Percentiles rank a stretch among this genome's conserved stretches.
These are phyloP conservation scores for Oreonectes daqikongensis DNA, from an alignment of 2,797 vertebrate species.

Conservation along the genomic window DNA sequence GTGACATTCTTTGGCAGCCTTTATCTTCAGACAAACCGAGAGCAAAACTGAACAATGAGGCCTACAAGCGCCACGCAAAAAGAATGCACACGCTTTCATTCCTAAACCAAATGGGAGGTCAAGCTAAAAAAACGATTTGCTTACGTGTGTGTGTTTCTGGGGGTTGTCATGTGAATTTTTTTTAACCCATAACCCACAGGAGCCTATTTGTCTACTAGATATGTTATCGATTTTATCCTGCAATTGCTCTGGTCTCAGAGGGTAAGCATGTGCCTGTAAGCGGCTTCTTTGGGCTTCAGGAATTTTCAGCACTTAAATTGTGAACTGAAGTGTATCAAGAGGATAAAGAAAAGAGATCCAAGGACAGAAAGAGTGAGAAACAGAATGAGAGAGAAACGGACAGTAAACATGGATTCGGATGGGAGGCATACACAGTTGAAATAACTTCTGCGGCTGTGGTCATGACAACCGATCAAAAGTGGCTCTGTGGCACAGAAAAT, in stretches of 20 bases:
- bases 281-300: slow-evolving; percentile 22
- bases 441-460: slow-evolving; percentile 2
- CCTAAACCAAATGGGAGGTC: slow-evolving; percentile 30
- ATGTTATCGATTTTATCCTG: slow-evolving; percentile 60
- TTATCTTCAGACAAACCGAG: slow-evolving; percentile 49
- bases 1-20: slow-evolving; percentile 44
- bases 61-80: slow-evolving; percentile 1
- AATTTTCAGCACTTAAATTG: slow-evolving; percentile 55
- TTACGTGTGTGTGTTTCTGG: not conserved
- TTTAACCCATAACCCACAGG: slow-evolving; percentile 27
- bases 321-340: slow-evolving; percentile 48
- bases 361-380: slow-evolving; percentile 32
- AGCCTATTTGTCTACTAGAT: slow-evolving; percentile 39
- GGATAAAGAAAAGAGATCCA: slow-evolving; percentile 36
- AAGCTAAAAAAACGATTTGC: not conserved
- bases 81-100: slow-evolving; percentile 15
- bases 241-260: slow-evolving; percentile 40
- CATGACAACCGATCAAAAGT: slow-evolving; percentile 13
- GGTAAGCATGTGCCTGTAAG: slow-evolving; percentile 29
- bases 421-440: slow-evolving; percentile 24
- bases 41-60: slow-evolving; percentile 31
- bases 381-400: not conserved
- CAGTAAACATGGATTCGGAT: not conserved
- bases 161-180: not conserved
- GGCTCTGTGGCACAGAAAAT: not conserved